Conservation (phyloP, 2,113 vertebrate genomes). For the pig (Sus scrofa) region DNA sequence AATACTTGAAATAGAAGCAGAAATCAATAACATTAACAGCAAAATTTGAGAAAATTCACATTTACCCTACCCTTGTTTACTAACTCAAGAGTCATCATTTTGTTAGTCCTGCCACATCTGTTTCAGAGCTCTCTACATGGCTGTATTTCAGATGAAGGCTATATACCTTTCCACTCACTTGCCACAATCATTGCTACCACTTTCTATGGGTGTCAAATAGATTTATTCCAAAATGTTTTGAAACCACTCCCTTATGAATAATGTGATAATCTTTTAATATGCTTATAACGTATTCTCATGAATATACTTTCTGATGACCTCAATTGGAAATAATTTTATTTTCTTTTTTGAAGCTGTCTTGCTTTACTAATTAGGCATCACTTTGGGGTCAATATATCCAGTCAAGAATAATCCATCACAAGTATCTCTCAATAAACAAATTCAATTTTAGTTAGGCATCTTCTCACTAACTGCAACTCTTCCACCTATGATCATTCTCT, state of each 20-base stretch:
- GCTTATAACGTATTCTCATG: not conserved
- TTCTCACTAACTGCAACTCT: not conserved
- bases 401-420: not conserved
- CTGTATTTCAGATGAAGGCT: not conserved
- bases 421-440: not conserved
- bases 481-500: not conserved
- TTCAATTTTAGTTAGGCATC: not conserved
- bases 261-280: not conserved
- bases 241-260: not conserved
- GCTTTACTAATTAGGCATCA: not conserved
- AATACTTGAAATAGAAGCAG: not conserved
- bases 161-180: not conserved
- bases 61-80: not conserved
- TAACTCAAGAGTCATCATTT: not conserved
- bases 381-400: not conserved
- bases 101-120: fast-evolving
- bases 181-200: not conserved
- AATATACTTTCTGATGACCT: not conserved
- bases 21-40: not conserved
- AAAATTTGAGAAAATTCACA: not conserved
- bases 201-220: not conserved
- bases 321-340: not conserved
- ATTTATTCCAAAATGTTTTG: not conserved
- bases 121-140: not conserved
- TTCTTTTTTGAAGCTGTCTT: not conserved